These are phyloP conservation scores for Clinocottus analis DNA, from an alignment of 2,113 vertebrate species.

Conservation along the genomic window DNA sequence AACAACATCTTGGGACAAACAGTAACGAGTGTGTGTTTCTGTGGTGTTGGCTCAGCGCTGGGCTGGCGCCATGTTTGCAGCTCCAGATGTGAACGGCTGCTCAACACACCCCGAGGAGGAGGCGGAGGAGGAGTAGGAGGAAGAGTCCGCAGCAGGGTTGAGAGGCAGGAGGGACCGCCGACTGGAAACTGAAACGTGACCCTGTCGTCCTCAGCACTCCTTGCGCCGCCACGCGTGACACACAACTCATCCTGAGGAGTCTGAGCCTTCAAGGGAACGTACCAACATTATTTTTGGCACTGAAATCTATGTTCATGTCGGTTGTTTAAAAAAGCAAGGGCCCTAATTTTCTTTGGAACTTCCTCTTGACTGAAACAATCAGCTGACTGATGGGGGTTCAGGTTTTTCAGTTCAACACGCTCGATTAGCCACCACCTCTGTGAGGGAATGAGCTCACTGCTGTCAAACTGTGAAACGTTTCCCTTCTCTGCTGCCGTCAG, in stretches of 20 bases:
- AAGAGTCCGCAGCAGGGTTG: slow-evolving; percentile 35
- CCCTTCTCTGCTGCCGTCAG: neutral
- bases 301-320: neutral
- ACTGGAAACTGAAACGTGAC: slow-evolving; percentile 56
- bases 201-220: slow-evolving; percentile 13
- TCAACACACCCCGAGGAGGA: slow-evolving; percentile 33
- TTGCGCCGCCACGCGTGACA: slow-evolving; percentile 22
- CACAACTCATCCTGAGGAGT: slow-evolving; percentile 35
- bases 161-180: slow-evolving; percentile 25
- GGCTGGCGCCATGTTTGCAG: slow-evolving; percentile 75
- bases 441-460: neutral
- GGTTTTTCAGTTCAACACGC: neutral
- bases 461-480: neutral
- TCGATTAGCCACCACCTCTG: neutral
- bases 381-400: neutral
- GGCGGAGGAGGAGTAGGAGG: slow-evolving; percentile 24
- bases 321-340: neutral
- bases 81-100: slow-evolving; percentile 79
- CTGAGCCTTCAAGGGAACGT: slow-evolving; percentile 23
- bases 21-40: slow-evolving; percentile 21
- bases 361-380: neutral
- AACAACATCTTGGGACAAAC: slow-evolving; percentile 35
- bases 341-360: slow-evolving; percentile 6
- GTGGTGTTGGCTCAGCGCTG: slow-evolving; percentile 59
- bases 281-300: neutral